Evolutionary conservation across 2,113 vertebrate genomes (phyloP).

Genomic region (Macquaria australasica): DNA sequence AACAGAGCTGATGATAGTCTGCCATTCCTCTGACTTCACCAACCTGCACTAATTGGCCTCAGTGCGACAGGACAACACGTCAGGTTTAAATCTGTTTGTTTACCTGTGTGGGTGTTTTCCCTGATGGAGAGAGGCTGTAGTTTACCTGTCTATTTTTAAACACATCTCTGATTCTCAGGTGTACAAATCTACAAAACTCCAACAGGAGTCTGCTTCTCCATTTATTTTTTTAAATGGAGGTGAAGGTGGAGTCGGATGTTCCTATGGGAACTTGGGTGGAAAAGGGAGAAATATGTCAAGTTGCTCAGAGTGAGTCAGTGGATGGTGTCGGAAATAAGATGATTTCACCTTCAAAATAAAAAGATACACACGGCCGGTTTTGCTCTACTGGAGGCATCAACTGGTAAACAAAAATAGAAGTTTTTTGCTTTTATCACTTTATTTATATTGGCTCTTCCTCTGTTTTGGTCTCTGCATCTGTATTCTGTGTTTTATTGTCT

Average conservation of each 20-base stretch:
- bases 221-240: slow-evolving; percentile 2
- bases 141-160: background rate
- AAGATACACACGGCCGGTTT: background rate
- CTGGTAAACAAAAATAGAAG: background rate
- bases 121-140: background rate
- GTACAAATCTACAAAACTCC: background rate
- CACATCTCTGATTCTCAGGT: background rate
- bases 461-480: background rate
- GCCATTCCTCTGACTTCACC: slow-evolving; percentile 26
- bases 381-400: background rate
- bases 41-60: slow-evolving; percentile 68
- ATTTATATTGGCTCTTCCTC: background rate
- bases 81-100: background rate
- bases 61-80: background rate
- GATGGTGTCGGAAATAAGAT: fast-evolving
- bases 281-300: slow-evolving; percentile 36
- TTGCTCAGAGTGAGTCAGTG: fast-evolving
- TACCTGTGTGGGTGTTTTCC: background rate
- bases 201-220: background rate
- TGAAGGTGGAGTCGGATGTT: slow-evolving; percentile 72
- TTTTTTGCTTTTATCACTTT: background rate
- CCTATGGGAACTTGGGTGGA: slow-evolving; percentile 65
- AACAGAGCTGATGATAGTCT: slow-evolving; percentile 8
- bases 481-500: too few relatives aligned
- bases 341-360: slow-evolving; percentile 49